Evolutionary conservation across 2,113 vertebrate genomes (phyloP).

Genomic region (Xiphophorus maculatus): DNA sequence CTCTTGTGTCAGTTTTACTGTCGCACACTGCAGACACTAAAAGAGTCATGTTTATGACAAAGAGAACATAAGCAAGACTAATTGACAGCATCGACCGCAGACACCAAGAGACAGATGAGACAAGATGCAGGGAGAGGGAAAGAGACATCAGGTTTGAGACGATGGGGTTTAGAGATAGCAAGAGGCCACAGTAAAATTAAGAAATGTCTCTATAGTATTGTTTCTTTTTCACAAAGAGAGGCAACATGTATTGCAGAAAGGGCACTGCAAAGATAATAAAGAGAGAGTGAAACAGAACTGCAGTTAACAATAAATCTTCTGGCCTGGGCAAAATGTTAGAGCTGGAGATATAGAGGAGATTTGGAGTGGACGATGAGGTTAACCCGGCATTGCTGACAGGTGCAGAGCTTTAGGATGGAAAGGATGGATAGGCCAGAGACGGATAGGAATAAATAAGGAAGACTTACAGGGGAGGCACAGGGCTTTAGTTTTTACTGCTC

Average conservation of each 20-base stretch:
- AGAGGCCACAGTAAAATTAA: conserved; percentile 8
- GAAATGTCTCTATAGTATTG: conserved; percentile 2
- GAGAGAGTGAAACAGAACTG: conserved; percentile 23
- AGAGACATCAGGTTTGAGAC: conserved; percentile 18
- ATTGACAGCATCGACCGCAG: conserved; percentile 27
- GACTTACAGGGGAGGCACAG: conserved; percentile 27
- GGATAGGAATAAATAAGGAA: conserved; percentile 15
- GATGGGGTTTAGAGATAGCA: conserved; percentile 5
- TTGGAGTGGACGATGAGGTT: conserved; percentile 9
- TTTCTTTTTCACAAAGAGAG: conserved; percentile 3
- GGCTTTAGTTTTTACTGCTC: too few relatives aligned
- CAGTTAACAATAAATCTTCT: conserved; percentile 19
- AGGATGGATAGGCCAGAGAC: background rate
- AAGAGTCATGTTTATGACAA: conserved; percentile 43
- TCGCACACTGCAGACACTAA: conserved; percentile 24
- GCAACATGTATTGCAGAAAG: background rate
- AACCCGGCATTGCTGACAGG: conserved; percentile 23
- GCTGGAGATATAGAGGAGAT: conserved; percentile 16
- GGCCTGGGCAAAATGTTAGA: conserved; percentile 20
- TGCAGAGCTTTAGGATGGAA: conserved; percentile 25
- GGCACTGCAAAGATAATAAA: conserved; percentile 12
- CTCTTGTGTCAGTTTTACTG: conserved; percentile 45
- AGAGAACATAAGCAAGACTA: conserved; percentile 41
- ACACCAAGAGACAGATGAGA: conserved; percentile 38
- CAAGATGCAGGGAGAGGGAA: conserved; percentile 19